A percentile compares a stretch with the other conserved stretches of the same genome.
Conservation (phyloP, 1,140 invertebrate genomes). For the Radopholus similis region DNA sequence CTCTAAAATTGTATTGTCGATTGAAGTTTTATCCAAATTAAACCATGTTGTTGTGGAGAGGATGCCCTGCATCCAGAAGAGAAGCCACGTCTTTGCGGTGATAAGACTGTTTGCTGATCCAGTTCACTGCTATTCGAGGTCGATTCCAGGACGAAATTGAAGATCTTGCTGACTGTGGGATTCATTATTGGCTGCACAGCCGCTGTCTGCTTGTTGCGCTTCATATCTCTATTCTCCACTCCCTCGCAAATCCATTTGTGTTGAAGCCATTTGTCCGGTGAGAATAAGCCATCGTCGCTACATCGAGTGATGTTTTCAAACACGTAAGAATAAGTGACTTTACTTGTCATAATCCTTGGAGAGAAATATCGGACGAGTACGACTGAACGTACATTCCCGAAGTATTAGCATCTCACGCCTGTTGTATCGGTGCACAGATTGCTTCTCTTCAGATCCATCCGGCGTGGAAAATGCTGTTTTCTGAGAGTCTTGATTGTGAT, state of each 20-base stretch:
- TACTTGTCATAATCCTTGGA: slow-evolving; percentile 23
- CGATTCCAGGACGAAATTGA: neutral
- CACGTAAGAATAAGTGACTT: neutral
- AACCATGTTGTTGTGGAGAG: slow-evolving; percentile 24
- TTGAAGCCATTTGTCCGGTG: slow-evolving; percentile 33
- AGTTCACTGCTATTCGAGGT: neutral
- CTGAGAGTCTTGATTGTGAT: too few species aligned
- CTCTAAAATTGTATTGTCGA: neutral
- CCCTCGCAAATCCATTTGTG: slow-evolving; percentile 30
- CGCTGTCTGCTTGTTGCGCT: slow-evolving; percentile 16
- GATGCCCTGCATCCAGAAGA: slow-evolving; percentile 18
- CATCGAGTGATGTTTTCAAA: neutral
- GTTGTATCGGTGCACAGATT: slow-evolving; percentile 1
- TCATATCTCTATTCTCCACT: slow-evolving; percentile 21
- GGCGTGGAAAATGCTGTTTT: neutral
- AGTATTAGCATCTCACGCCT: slow-evolving; percentile 21
- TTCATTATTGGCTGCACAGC: neutral
- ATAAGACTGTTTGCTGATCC: slow-evolving; percentile 11
- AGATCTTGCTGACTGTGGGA: neutral
- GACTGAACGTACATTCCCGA: slow-evolving; percentile 11
- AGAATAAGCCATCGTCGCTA: slow-evolving; percentile 31
- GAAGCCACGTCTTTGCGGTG: slow-evolving; percentile 23
- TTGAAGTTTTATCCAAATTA: too few species aligned
- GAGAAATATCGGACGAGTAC: slow-evolving; percentile 19
- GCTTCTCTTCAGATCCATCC: neutral